Conservation (phyloP, 2,888 invertebrate species). For the Trachelus troglodyta region DNA sequence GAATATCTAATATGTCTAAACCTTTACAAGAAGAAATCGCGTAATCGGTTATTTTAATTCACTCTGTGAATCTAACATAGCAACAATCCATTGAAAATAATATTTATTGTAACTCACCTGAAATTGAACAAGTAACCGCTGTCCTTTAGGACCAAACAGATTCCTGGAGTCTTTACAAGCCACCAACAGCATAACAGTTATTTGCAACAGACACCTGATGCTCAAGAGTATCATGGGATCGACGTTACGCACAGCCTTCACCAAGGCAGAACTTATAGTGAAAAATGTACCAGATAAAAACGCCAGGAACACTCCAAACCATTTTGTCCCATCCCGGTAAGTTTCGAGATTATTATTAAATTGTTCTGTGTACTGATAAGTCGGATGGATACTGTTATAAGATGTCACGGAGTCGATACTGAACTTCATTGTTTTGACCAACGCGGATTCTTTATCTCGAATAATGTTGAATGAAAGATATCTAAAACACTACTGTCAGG, state of each 20-base stretch:
- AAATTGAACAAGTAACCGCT: constrained; percentile 59
- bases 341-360: constrained; percentile 54
- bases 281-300: constrained; percentile 68
- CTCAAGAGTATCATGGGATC: constrained; percentile 66
- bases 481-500: constrained; percentile 24
- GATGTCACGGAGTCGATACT: constrained; percentile 54
- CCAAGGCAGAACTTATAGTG: constrained; percentile 65
- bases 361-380: constrained; percentile 57
- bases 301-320: constrained; percentile 64
- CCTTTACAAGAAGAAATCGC: neutral
- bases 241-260: constrained; percentile 64
- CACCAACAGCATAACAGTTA: constrained; percentile 58
- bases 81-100: neutral
- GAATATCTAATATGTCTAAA: neutral
- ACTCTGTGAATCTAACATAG: neutral
- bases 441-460: neutral
- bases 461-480: constrained; percentile 10
- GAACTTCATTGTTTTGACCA: constrained; percentile 51
- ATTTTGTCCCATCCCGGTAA: constrained; percentile 58
- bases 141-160: constrained; percentile 61
- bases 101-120: constrained; percentile 48
- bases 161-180: constrained; percentile 54
- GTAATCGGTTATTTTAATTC: neutral
- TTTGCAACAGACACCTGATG: constrained; percentile 64
- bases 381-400: constrained; percentile 60